phyloP scores from a whole-genome alignment of 53 echinoderm and acorn worm genomes.

The Apostichopus leukothele region DNA sequence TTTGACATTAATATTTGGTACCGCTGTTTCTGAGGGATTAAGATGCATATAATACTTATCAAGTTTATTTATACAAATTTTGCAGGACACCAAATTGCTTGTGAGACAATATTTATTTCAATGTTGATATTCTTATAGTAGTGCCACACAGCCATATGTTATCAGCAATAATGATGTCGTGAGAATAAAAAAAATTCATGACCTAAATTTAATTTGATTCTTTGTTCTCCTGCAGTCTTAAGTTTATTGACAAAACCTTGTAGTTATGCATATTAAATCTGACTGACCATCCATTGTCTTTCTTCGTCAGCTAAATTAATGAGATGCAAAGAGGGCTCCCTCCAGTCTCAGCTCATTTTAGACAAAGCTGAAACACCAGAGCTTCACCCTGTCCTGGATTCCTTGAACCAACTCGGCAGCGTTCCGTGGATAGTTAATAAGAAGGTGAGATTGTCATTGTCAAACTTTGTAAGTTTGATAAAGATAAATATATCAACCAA shows the following conservation, averaged over 20 bases:
- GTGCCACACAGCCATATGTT: too few species aligned
- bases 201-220: background rate
- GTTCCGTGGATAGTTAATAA: conserved; percentile 93
- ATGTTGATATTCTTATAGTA: too few species aligned
- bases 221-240: background rate
- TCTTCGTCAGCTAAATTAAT: conserved; percentile 70
- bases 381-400: conserved; percentile 82
- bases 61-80: too few species aligned
- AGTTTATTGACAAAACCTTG: background rate
- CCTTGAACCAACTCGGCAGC: conserved; percentile 81
- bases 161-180: too few species aligned
- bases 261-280: background rate
- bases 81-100: too few species aligned
- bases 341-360: conserved; percentile 57
- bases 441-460: conserved; percentile 45
- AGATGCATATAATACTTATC: too few species aligned
- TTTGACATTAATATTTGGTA: too few species aligned
- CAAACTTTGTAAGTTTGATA: too few species aligned
- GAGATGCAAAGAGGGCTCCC: conserved; percentile 77
- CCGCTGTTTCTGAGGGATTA: too few species aligned
- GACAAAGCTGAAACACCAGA: conserved; percentile 67
- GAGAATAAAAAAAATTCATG: too few species aligned
- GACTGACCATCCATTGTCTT: background rate
- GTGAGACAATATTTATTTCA: too few species aligned
- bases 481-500: too few species aligned